Evolutionary conservation across 2,113 vertebrate genomes (phyloP), one percentile per base, ranked within the genome.

Genomic region (Microtus richardsoni): DNA sequence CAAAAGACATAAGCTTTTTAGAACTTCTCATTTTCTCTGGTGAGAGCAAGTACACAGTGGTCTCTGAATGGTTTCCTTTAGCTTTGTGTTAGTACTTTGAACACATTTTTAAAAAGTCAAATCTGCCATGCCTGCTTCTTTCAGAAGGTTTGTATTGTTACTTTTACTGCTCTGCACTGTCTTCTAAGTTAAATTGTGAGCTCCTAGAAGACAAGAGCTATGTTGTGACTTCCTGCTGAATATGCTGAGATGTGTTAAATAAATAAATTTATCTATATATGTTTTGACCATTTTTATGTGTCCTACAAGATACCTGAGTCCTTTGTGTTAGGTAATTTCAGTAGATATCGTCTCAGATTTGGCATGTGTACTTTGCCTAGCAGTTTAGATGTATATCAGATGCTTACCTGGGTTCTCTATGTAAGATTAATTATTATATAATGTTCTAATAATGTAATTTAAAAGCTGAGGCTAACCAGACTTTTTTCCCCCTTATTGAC

Each of bases 1-100:
- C 44, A 86, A 85, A 88, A 94, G 60, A 75, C 62, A 80, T 83
- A 91, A 30, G 6, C 4, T 71, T 62, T 73, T 93, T 93, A 87
- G 62, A 93, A 85, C 36, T 85, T 7, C 0, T 77, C 3, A 47
- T 91, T 98, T 98, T 97, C 97, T 98, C 73, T 98, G 97, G 77
- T 98, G 97, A 98, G 97, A 98, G 97, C 97, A 98, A 97, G 91
- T 96, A 52, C 58, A n/a, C 52, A 89, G 0, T 70, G 96, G 97
- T 98, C 97, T 98, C 97, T 98, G 97, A 97, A 96, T 89, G 96
- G 93, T 93, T 92, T 54, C 94, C 85, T 88, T 41, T 79, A 82
- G 41, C 70, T 95, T 88, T 91, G 16, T 70, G 26, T 93, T 70
- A 86, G n/a, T 88, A 95, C 90, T 96, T 96, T 82, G 93, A 86